Evolutionary conservation across 1,140 invertebrate genomes (phyloP), one percentile per base, ranked within the genome.

Genomic region (Chrysoperla carnea): DNA sequence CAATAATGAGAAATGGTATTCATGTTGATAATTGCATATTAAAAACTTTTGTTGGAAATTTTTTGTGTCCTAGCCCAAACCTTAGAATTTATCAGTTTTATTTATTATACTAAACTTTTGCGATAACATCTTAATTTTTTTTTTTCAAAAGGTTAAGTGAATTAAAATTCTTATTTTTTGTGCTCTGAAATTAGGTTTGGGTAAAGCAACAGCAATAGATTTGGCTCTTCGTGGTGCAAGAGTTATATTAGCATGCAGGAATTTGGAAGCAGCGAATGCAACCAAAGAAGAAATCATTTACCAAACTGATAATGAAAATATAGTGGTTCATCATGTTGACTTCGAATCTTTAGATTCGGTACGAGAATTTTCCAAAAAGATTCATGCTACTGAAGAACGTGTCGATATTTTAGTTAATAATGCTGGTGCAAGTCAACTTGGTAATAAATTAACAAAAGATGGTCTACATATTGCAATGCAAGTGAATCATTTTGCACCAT

Each of bases 351-450:
- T 70, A 29, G 45, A 57, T 23, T 68, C 66, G 0, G 58, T 70
- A n/a, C 52, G 67, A 31, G 52, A 57, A 41, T 69, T 70, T 49
- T 62, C 63, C 8, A 50, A 52, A 29, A 60, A 67, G 23, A 64
- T 71, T 9, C 54, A 64, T 23, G 47, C 49, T 6, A 57, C 52
- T n/a, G 65, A 69, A 47, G 36, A 53, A 4, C 52, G 62, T 38
- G 42, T 75, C 6, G 67, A 75, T 50, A 62, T 74, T 36, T 53
- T 83, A 4, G 67, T 84, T 4, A 81, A 81, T 50, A 82, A 82
- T 53, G 77, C 78, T 6, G 61, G 54, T 29, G 58, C 58, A 6
- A 41, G 41, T 3, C 17, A 23, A 23, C 28, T 52, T 1, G 55
- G 52, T 0, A 58, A 62, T 23, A 56, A 61, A 44, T 49, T 55